Evolutionary conservation across 1,140 invertebrate genomes (phyloP), one percentile per base, ranked within the genome.

Genomic region (Oedothorax gibbosus): DNA sequence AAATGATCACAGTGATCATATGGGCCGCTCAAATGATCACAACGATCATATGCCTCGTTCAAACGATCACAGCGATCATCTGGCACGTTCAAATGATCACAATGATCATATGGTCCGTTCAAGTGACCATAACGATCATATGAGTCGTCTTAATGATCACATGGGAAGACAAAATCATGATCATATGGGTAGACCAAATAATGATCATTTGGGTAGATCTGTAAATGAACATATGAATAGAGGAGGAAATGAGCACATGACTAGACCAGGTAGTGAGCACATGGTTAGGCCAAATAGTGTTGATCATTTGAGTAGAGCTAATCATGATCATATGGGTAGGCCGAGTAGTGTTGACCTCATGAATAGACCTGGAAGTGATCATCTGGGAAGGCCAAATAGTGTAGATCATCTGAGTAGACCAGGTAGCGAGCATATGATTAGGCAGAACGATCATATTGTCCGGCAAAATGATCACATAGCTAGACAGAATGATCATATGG

Each of bases 21-120:
- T 78, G 57, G 57, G 57, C 18, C 57, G 49, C 18, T 49, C n/a
- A n/a, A n/a, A n/a, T n/a, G n/a, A 50, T 78, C 71, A 53, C 50
- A 75, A 85, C 15, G 81, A 83, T 66, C 81, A 77, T 53, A 56
- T 85, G 35, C 73, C 62, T 18, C 68, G 82, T 20, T 66, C 82
- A n/a, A 81, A 60, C 54, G 56, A 75, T 15, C 56, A 10, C 4
- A 64, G 66, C 53, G 76, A 78, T 11, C 76, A 78, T 20, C 15
- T 78, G 57, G 57, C 21, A 21, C 57, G 49, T 35, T 49, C n/a
- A n/a, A n/a, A n/a, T n/a, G n/a, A n/a, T n/a, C n/a, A n/a, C n/a
- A n/a, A n/a, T n/a, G n/a, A n/a, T n/a, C n/a, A n/a, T n/a, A 35
- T 49, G 51, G n/a, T n/a, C n/a, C n/a, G n/a, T n/a, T n/a, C n/a